A percentile compares a stretch with the other conserved stretches of the same genome.
Conservation (phyloP, 2,113 vertebrate species). For the Psettodes erumei region DNA sequence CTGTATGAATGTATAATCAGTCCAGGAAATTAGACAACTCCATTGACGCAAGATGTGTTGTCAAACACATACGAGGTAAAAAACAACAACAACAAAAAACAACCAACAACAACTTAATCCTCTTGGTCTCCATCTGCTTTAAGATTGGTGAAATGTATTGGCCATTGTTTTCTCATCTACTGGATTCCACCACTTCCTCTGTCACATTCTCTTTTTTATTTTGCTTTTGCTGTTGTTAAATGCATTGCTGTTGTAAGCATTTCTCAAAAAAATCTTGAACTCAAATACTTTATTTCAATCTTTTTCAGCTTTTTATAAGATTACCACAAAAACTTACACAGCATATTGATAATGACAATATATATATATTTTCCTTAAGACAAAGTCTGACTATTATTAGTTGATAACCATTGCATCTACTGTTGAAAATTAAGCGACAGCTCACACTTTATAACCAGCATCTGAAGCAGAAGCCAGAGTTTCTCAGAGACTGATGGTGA, state of each 20-base stretch:
- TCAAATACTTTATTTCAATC: background rate
- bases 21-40: background rate
- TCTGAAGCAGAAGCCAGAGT: constrained; percentile 5
- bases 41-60: background rate
- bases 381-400: background rate
- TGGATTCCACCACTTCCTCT: background rate
- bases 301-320: background rate
- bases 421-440: constrained; percentile 31
- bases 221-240: no score
- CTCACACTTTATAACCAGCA: constrained; percentile 63
- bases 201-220: no score
- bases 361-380: background rate
- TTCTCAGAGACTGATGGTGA: constrained; percentile 43
- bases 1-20: constrained; percentile 16
- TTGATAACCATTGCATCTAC: background rate
- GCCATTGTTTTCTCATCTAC: constrained; percentile 11
- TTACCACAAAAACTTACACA: no score
- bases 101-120: constrained; percentile 43
- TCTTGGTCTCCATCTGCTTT: constrained; percentile 39
- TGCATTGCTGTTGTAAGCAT: no score
- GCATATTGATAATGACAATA: background rate
- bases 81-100: no score
- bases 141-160: constrained; percentile 16
- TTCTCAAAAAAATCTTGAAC: background rate
- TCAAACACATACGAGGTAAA: background rate